A percentile compares a stretch with the other conserved stretches of the same genome.
Evolutionary conservation across 1,140 invertebrate species (phyloP).

Genomic region (Saccostrea echinata): DNA sequence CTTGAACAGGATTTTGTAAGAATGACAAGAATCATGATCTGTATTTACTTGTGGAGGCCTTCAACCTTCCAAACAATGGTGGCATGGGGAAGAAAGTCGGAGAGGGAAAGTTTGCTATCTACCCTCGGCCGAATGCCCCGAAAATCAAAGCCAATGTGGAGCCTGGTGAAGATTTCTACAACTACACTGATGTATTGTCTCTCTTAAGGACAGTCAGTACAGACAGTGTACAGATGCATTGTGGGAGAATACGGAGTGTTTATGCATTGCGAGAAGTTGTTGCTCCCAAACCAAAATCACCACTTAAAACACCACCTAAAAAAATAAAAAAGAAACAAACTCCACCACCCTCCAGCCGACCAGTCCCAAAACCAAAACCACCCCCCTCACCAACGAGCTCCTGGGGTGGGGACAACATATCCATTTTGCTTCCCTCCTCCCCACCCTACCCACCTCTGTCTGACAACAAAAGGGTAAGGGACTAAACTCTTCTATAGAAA

Average conservation of each 20-base stretch:
- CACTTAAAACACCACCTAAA: constrained; percentile 52
- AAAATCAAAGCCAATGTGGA: constrained; percentile 72
- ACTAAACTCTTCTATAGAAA: not conserved
- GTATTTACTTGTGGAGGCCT: constrained; percentile 75
- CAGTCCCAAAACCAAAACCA: constrained; percentile 39
- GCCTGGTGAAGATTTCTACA: constrained; percentile 74
- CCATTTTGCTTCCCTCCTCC: constrained; percentile 63
- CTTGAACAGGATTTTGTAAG: constrained; percentile 75
- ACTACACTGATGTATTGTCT: constrained; percentile 71
- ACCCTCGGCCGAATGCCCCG: constrained; percentile 76
- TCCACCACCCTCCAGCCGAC: constrained; percentile 30
- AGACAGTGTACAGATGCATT: constrained; percentile 75
- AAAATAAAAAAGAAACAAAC: constrained; percentile 44
- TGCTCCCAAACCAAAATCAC: constrained; percentile 55
- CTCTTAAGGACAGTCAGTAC: constrained; percentile 66
- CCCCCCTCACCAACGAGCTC: constrained; percentile 60
- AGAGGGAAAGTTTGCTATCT: constrained; percentile 77
- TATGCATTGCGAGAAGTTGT: constrained; percentile 68
- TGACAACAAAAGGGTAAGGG: constrained; percentile 68
- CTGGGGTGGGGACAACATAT: constrained; percentile 69
- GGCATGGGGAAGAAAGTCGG: constrained; percentile 73
- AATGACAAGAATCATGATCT: constrained; percentile 78
- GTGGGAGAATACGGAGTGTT: constrained; percentile 72
- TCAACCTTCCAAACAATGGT: constrained; percentile 62
- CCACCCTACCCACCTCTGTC: constrained; percentile 62